Base-by-base conservation (phyloP, 1,140 invertebrate species). In the Caenorhabditis inopinata region DNA sequence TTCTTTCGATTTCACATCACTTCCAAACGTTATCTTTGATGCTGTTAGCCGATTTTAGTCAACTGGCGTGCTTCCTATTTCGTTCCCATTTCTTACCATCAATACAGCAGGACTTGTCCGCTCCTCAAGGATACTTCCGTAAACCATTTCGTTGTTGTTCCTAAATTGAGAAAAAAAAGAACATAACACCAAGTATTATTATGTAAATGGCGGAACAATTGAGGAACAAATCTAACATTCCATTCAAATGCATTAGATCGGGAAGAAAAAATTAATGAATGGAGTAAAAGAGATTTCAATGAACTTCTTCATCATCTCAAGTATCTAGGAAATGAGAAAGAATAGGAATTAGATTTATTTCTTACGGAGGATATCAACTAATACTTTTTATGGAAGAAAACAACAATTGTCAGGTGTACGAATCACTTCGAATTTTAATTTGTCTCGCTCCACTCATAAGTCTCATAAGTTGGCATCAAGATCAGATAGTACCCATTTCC, bases 121-220 rank as follows among this genome's bases (percentile, higher is more conserved):
- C n/a, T 68, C 58, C 58, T 68, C 58, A 21, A 68, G 58, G n/a
- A 68, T 68, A 68, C 32, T 68, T 68, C 58, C 58, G 58, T 68
- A 68, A 68, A 38, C 58, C 58, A 68, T 68, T 29, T 27, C 25
- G 25, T 68, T 68, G 25, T 68, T 38, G 58, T 68, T 68, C 32
- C 32, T 38, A 68, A 11, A 68, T 42, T 68, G n/a, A 29, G 21
- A 38, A 11, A 38, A 68, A 58, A 58, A 58, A 14, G 23, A 18
- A 29, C 51, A 32, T 58, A 58, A n/a, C n/a, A n/a, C 35, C 51
- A 58, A 58, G 51, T 58, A 29, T 58, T 68, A 38, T 68, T 68
- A 68, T 68, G 58, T 68, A 68, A 68, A 68, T 68, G 32, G 58
- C n/a, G 18, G 12, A 68, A 68, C 27, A 62, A 35, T 29, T 68